Conservation (phyloP, 1,140 invertebrate genomes). For the Probaryconus sp. region DNA sequence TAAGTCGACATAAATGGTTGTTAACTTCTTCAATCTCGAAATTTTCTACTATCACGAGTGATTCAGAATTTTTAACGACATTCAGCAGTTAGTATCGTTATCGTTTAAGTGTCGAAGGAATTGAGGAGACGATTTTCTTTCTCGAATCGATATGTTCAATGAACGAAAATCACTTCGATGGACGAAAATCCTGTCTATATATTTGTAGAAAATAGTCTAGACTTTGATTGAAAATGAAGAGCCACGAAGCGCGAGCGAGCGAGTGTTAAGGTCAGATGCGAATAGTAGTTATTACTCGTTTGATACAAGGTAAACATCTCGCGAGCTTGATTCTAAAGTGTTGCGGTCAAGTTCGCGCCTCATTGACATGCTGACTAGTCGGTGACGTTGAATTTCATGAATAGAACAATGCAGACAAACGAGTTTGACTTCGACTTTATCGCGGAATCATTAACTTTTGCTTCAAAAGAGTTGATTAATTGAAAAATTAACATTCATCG, state of each 20-base stretch:
- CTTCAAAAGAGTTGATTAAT: too few species aligned
- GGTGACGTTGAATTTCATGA: constrained; percentile 5
- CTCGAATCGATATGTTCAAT: too few species aligned
- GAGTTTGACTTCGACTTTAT: background rate
- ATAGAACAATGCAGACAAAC: constrained; percentile 4
- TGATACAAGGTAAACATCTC: constrained; percentile 41
- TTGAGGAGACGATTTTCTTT: too few species aligned
- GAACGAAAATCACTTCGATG: too few species aligned
- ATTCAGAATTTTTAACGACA: too few species aligned
- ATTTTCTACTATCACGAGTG: too few species aligned
- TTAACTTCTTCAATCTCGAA: too few species aligned
- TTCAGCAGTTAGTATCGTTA: too few species aligned
- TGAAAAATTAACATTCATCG: too few species aligned
- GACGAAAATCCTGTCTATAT: too few species aligned
- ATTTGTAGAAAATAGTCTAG: too few species aligned
- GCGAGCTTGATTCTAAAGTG: constrained; percentile 7
- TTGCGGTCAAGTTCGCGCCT: constrained; percentile 35
- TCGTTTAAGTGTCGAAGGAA: too few species aligned
- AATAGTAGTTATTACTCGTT: constrained; percentile 35
- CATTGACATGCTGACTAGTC: constrained; percentile 9
- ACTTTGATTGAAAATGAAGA: constrained; percentile 34
- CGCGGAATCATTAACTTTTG: background rate
- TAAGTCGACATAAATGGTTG: constrained; percentile 4
- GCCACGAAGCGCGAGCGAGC: constrained; percentile 14
- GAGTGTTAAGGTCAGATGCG: constrained; percentile 44